Evolutionary conservation across 2,888 invertebrate species (phyloP), one percentile per base, ranked within the genome.

Genomic region (Meliscaeva auricollis): DNA sequence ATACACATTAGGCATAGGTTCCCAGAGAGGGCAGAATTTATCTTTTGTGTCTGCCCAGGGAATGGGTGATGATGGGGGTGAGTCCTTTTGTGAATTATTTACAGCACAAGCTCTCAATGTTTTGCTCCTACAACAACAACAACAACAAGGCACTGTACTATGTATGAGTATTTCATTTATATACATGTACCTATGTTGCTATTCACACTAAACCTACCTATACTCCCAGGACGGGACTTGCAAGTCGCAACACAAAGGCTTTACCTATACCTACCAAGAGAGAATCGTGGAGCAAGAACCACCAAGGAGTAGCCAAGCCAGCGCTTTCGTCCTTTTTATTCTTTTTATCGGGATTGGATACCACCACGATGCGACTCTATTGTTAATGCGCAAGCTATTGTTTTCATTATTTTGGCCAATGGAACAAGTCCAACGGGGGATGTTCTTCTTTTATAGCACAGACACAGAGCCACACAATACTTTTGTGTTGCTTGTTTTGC

Each of bases 371-470:
- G 35, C 44, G 66, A 48, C 64, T 80, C 70, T 75, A 80, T 84
- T 84, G 84, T 84, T 72, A 79, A 80, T 84, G 84, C 84, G 84
- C 82, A 60, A 70, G 84, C 75, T 80, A 84, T 84, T 84, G 84
- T 84, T 84, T 58, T 76, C 66, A 11, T 8, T 35, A 56, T 54
- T 68, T 70, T 75, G 72, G 84, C 84, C 84, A 84, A 80, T 84
- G 46, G 73, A 72, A 81, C 76, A 76, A 66, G 56, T 52, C 66
- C 58, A 41, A 58, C 60, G 50, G 44, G 81, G 81, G 75, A 64
- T 81, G 81, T 75, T 81, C 62, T 46, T 38, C 9, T 9, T 11
- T 8, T 3, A 32, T 32, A 41, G 11, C 11, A 2, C 17, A 46
- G 17, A 32, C n/a, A 17, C 17, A 15, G 8, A 30, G 30, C 46